These are phyloP conservation scores for Calliphora vicina DNA, from an alignment of 1,140 invertebrate species.

Conservation along the genomic window DNA sequence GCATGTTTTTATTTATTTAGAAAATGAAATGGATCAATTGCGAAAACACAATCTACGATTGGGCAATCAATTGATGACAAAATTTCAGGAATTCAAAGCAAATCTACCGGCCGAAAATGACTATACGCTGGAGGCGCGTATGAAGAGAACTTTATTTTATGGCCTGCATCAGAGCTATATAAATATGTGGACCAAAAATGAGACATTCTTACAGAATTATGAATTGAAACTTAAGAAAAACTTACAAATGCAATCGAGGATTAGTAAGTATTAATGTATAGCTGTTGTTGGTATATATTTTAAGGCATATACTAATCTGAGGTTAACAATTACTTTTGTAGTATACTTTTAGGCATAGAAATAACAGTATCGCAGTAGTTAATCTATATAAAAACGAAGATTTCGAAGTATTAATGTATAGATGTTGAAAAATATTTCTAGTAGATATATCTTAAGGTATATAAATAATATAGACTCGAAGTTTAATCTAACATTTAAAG, in stretches of 20 bases:
- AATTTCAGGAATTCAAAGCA: constrained; percentile 56
- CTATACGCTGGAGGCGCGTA: constrained; percentile 57
- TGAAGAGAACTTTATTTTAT: constrained; percentile 59
- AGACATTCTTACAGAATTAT: constrained; percentile 56
- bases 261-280: constrained; percentile 49
- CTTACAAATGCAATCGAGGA: constrained; percentile 56
- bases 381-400: too few relatives aligned
- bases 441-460: too few relatives aligned
- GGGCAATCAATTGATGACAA: constrained; percentile 54
- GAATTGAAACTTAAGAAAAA: constrained; percentile 58
- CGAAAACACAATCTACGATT: constrained; percentile 55
- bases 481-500: too few relatives aligned
- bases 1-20: constrained; percentile 43
- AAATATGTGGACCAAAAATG: constrained; percentile 59
- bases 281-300: too few relatives aligned
- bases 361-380: too few relatives aligned
- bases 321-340: too few relatives aligned
- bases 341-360: too few relatives aligned
- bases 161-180: constrained; percentile 59
- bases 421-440: too few relatives aligned
- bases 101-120: constrained; percentile 58
- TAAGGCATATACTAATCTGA: too few relatives aligned
- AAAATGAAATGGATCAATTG: constrained; percentile 59
- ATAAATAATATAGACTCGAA: too few relatives aligned
- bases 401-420: too few relatives aligned